Evolutionary conservation across 2,888 invertebrate genomes (phyloP).

Genomic region (Nomada hirtipes): DNA sequence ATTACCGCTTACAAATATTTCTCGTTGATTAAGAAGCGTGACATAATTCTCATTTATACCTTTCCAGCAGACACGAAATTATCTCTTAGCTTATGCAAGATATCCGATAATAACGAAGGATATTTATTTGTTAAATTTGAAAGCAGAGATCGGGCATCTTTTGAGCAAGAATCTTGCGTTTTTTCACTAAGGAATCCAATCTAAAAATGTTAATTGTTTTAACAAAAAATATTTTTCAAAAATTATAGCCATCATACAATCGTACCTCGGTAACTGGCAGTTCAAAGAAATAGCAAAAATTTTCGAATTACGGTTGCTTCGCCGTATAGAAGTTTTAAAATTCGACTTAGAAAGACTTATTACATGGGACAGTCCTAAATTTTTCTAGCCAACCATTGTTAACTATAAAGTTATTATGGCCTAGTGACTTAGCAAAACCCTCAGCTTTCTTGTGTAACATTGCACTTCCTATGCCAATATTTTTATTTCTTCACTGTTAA

Average conservation of each 20-base stretch:
- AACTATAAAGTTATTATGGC: too few species aligned
- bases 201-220: slow-evolving; percentile 83
- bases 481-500: too few species aligned
- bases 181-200: slow-evolving; percentile 90
- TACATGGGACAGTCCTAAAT: too few species aligned
- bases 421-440: too few species aligned
- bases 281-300: too few species aligned
- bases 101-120: slow-evolving; percentile 89
- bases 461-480: too few species aligned
- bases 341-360: too few species aligned
- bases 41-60: slow-evolving; percentile 76
- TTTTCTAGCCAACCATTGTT: too few species aligned
- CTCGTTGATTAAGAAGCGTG: not conserved
- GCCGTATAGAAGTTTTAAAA: too few species aligned
- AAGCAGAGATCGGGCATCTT: slow-evolving; percentile 90
- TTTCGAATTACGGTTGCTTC: too few species aligned
- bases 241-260: not conserved
- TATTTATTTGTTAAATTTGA: slow-evolving; percentile 89
- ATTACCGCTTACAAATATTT: slow-evolving; percentile 35
- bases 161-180: slow-evolving; percentile 90
- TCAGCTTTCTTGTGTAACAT: too few species aligned
- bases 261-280: too few species aligned
- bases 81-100: slow-evolving; percentile 87
- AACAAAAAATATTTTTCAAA: not conserved
- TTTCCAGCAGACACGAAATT: slow-evolving; percentile 87